A percentile compares a stretch with the other conserved stretches of the same genome.
Conservation (phyloP, 2,113 vertebrate genomes). For the Laterallus jamaicensis region DNA sequence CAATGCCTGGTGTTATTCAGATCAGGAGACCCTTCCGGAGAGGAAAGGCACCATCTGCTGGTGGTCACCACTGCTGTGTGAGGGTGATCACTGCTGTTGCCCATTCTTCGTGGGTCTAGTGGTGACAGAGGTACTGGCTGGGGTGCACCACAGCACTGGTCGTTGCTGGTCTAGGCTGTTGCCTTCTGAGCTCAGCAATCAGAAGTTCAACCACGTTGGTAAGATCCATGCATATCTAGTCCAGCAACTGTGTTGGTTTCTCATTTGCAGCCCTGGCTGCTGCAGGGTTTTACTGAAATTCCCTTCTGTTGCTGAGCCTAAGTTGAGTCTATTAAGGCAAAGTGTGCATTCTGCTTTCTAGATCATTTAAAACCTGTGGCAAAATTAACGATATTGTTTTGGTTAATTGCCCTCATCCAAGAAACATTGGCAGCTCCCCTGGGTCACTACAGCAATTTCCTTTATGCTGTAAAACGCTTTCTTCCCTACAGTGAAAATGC, state of each 20-base stretch:
- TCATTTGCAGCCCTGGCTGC: not conserved
- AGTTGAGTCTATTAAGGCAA: not conserved
- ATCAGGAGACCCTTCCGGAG: not conserved
- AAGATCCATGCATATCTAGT: not conserved
- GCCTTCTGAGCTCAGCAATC: not conserved
- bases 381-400: slow-evolving; percentile 59
- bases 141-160: accelerated
- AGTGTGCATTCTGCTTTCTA: slow-evolving; percentile 12
- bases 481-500: not conserved
- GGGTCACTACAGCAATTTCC: slow-evolving; percentile 1
- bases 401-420: slow-evolving; percentile 38
- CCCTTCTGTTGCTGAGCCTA: not conserved
- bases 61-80: not conserved
- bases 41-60: not conserved
- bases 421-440: not conserved
- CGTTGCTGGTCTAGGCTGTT: not conserved
- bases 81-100: not conserved
- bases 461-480: slow-evolving; percentile 22
- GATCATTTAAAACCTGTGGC: slow-evolving; percentile 29
- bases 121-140: accelerated
- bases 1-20: not conserved
- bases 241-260: not conserved
- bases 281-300: not conserved
- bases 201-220: not conserved
- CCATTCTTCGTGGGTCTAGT: not conserved